Evolutionary conservation across 2,888 invertebrate genomes (phyloP), one percentile per base, ranked within the genome.

Genomic region (Cephus nigrinus): DNA sequence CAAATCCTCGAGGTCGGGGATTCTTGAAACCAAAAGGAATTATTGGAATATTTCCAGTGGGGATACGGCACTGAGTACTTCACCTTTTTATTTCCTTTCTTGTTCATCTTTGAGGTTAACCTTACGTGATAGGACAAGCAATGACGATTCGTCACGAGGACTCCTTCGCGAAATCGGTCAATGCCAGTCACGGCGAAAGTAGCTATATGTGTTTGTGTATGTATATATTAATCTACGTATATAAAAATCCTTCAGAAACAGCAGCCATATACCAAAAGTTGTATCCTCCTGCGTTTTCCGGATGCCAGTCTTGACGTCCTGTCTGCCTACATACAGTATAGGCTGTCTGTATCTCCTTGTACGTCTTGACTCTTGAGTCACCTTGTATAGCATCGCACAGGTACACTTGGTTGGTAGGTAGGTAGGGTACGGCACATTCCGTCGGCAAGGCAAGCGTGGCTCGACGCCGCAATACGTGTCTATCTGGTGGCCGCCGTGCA

Each of bases 381-480:
- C 81, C 82, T 79, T 83, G 82, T 81, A 81, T 84, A 80, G 78
- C 79, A 77, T 75, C 80, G 80, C 78, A 78, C 83, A 82, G 82
- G 83, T 85, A 81, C 82, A 84, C 55, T 55, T 55, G 55, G 55
- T 55, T 55, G 55, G 55, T 55, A 55, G 55, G 55, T 55, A 55
- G 55, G 55, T 23, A 55, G 82, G 82, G 81, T 79, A 84, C 83
- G 83, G 85, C 83, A 79, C 84, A 85, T 86, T 86, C 83, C 85
- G 83, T 81, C 83, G 81, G 34, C 34, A 34, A 82, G 80, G 83
- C 83, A 80, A 83, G 82, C 80, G 79, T 75, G 80, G 81, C 80
- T 82, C 80, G 81, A 71, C 71, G 78, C 78, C 81, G 79, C 83
- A 82, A 84, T 83, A 83, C 71, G 12, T 75, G 35, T 55, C 69